A percentile compares a stretch with the other conserved stretches of the same genome.
Conservation (phyloP, 2,113 vertebrate species). For the Equus quagga region DNA sequence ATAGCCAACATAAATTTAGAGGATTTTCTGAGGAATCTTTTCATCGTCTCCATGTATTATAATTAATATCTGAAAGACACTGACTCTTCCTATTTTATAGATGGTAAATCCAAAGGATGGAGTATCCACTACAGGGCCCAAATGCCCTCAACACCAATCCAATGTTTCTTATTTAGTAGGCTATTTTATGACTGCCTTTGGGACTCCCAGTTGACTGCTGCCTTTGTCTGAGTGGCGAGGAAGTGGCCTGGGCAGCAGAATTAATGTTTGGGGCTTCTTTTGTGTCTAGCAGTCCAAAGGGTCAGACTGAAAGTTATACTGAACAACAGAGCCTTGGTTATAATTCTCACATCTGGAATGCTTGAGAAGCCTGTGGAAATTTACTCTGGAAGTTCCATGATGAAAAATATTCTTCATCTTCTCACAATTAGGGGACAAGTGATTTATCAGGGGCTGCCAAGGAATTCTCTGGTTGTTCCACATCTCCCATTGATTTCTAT, state of each 20-base stretch:
- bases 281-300: neutral
- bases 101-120: neutral
- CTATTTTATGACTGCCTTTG: neutral
- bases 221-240: neutral
- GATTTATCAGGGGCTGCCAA: slow-evolving; percentile 13
- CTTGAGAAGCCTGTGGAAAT: neutral
- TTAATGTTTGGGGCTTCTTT: neutral
- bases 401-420: neutral
- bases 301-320: neutral
- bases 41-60: neutral
- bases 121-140: neutral
- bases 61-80: neutral
- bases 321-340: neutral
- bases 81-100: neutral
- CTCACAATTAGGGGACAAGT: slow-evolving; percentile 12
- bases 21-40: neutral
- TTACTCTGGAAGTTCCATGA: neutral
- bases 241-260: neutral
- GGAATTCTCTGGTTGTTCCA: slow-evolving; percentile 44
- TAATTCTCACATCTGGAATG: neutral
- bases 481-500: slow-evolving; percentile 51
- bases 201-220: neutral
- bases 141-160: neutral
- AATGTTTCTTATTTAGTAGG: neutral
- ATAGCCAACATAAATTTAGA: neutral